Evolutionary conservation across 2,113 vertebrate genomes (phyloP).

Genomic region (Spheniscus mendiculus): DNA sequence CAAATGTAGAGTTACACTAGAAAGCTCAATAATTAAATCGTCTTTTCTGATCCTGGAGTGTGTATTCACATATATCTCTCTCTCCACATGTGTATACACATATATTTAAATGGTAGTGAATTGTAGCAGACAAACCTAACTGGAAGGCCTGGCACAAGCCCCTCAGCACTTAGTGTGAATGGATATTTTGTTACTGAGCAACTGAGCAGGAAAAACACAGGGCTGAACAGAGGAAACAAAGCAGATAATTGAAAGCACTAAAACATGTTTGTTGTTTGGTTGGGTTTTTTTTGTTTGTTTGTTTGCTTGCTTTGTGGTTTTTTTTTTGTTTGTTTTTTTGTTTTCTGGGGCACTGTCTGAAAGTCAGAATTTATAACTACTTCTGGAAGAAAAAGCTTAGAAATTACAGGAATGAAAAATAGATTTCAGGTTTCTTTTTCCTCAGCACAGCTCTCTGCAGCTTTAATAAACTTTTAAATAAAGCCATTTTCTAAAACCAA

Average conservation of each 20-base stretch:
- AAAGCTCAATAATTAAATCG: neutral
- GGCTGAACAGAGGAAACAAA: neutral
- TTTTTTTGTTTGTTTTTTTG: neutral
- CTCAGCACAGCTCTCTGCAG: neutral
- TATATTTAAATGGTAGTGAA: neutral
- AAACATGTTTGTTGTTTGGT: neutral
- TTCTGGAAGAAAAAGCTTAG: neutral
- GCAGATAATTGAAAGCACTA: neutral
- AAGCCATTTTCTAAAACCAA: neutral
- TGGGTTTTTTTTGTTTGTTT: neutral
- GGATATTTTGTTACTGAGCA: neutral
- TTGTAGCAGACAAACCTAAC: neutral
- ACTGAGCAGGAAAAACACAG: neutral
- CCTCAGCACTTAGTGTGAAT: neutral
- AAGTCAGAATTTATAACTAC: neutral
- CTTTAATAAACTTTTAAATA: neutral
- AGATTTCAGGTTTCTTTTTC: neutral
- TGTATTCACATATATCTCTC: neutral
- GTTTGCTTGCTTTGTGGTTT: neutral
- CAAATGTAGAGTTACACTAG: neutral
- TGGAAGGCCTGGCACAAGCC: neutral
- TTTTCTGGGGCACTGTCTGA: neutral
- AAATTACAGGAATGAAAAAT: neutral
- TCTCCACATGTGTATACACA: rapidly evolving
- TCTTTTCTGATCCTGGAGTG: neutral